These are phyloP conservation scores for Strix aluco DNA, from an alignment of 2,113 vertebrate species.

Conservation along the genomic window DNA sequence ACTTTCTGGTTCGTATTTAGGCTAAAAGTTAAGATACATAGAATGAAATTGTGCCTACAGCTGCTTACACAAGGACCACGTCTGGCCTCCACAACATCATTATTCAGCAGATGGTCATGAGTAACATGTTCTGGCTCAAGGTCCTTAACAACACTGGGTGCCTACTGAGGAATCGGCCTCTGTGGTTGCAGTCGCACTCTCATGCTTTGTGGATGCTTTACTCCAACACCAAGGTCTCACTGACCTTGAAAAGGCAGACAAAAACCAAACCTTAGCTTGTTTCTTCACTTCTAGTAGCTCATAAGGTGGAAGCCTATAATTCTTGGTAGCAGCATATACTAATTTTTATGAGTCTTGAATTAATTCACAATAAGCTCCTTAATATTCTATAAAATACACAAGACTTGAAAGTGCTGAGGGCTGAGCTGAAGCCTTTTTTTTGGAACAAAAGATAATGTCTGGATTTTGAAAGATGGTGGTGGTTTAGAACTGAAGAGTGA, in stretches of 20 bases:
- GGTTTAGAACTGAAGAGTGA: not conserved
- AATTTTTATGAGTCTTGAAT: slow-evolving; percentile 4
- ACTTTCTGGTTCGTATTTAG: not conserved
- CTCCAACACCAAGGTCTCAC: not conserved
- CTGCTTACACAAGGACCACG: not conserved
- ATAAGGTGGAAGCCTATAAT: not conserved
- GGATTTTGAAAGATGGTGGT: not conserved
- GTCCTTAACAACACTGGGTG: not conserved
- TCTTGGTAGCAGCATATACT: not conserved
- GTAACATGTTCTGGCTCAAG: not conserved
- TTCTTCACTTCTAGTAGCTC: not conserved
- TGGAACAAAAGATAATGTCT: not conserved
- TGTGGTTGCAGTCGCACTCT: not conserved
- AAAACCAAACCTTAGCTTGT: not conserved
- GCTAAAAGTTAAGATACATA: not conserved
- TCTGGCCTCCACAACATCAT: not conserved
- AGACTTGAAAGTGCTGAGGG: not conserved
- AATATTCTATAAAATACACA: not conserved
- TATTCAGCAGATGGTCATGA: not conserved
- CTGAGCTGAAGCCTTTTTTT: not conserved
- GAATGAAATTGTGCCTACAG: not conserved
- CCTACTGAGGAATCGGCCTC: not conserved
- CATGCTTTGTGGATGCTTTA: not conserved
- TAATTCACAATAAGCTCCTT: not conserved
- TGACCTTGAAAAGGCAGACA: not conserved